These are phyloP conservation scores for Osedax frankpressi DNA, from an alignment of 2,888 invertebrate species.

Conservation along the genomic window DNA sequence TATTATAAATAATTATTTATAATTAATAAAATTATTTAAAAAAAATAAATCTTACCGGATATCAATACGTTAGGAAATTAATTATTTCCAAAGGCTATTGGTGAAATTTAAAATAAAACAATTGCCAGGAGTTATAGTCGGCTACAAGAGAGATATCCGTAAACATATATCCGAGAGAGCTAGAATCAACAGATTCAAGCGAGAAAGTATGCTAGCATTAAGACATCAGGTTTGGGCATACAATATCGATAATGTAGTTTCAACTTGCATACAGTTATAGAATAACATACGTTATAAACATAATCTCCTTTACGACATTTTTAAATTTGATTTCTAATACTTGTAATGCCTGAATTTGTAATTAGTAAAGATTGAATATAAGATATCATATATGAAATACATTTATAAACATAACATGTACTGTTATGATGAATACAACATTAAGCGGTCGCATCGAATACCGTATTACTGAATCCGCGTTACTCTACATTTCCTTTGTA, in stretches of 20 bases:
- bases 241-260: neutral
- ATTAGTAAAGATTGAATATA: neutral
- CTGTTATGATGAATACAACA: neutral
- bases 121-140: neutral
- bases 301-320: neutral
- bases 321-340: too few species aligned
- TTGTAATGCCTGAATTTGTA: too few species aligned
- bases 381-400: neutral
- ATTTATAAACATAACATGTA: neutral
- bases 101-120: too few species aligned
- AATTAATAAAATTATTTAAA: neutral
- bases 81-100: too few species aligned
- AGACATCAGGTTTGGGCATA: neutral
- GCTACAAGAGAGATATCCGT: neutral
- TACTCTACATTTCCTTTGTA: neutral
- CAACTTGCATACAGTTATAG: neutral
- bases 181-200: neutral
- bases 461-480: too few species aligned
- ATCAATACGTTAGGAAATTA: neutral
- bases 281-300: neutral
- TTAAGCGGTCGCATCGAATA: too few species aligned
- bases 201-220: neutral
- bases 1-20: neutral
- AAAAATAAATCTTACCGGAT: neutral
- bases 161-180: neutral